Percentiles rank a stretch among this genome's conserved stretches.
These are phyloP conservation scores for Catagonus wagneri DNA, from an alignment of 2,113 vertebrate genomes.

Conservation along the genomic window DNA sequence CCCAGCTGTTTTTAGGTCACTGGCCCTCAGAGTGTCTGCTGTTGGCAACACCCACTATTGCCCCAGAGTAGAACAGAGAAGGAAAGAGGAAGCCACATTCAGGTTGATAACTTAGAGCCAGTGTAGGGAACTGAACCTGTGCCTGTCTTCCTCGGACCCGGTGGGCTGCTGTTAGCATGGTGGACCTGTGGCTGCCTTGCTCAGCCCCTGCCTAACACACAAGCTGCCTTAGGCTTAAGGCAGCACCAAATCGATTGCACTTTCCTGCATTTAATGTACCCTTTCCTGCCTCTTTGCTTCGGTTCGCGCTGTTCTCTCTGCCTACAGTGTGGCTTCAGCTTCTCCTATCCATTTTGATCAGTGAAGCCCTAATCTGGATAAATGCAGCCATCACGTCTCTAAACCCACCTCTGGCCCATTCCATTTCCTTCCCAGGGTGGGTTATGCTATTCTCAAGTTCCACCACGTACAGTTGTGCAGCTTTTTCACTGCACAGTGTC, in stretches of 20 bases:
- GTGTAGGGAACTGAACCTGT: background rate
- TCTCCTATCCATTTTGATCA: background rate
- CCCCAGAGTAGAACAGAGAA: background rate
- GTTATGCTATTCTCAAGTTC: background rate
- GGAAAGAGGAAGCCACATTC: background rate
- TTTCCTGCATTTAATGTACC: background rate
- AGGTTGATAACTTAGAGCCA: background rate
- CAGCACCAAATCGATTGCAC: background rate
- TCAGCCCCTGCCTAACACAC: background rate
- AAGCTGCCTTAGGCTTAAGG: background rate
- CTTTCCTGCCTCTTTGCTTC: background rate
- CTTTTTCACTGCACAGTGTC: background rate
- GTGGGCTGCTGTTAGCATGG: background rate
- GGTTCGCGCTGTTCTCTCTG: background rate
- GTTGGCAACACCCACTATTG: background rate
- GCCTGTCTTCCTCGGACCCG: background rate
- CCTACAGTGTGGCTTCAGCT: background rate
- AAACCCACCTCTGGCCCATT: background rate
- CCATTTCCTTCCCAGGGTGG: background rate
- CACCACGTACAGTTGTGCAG: fast-evolving
- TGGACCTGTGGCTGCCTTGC: no score
- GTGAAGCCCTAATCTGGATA: background rate
- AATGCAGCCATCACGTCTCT: background rate
- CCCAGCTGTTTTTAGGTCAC: background rate
- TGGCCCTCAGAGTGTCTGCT: background rate